Percentiles rank a stretch among this genome's conserved stretches.
Evolutionary conservation across 2,113 vertebrate genomes (phyloP).

Genomic region (Gymnorhina tibicen): DNA sequence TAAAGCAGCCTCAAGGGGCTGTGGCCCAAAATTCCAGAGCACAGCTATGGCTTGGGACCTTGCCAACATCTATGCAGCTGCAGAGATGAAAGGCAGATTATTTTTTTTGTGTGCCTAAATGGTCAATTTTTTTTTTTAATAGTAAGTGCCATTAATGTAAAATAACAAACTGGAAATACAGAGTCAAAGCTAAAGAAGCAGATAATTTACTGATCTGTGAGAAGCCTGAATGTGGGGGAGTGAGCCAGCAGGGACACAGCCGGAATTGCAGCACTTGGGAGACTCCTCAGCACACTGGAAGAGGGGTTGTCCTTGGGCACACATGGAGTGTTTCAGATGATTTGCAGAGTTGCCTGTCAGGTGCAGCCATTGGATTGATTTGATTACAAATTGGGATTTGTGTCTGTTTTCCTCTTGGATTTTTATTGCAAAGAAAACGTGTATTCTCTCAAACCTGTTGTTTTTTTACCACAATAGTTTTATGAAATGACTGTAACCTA

Average conservation of each 20-base stretch:
- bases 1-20: neutral
- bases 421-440: neutral
- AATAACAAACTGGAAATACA: constrained; percentile 37
- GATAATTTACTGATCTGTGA: neutral
- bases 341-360: neutral
- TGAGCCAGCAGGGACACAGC: neutral
- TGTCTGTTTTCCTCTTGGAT: neutral
- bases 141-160: constrained; percentile 75
- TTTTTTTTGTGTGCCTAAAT: constrained; percentile 51
- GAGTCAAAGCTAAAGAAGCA: constrained; percentile 9
- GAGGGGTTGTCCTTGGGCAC: neutral
- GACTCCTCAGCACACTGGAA: neutral
- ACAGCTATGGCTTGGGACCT: neutral
- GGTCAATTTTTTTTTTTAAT: neutral
- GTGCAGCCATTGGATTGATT: neutral
- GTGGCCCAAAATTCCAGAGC: neutral
- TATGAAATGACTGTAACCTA: neutral
- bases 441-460: neutral
- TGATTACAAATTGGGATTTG: neutral
- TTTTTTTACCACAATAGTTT: neutral
- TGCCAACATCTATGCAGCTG: constrained; percentile 29
- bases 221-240: neutral
- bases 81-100: constrained; percentile 9
- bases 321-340: neutral
- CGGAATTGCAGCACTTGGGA: constrained; percentile 1